A percentile compares a stretch with the other conserved stretches of the same genome.
Evolutionary conservation across 1,140 invertebrate species (phyloP).

Genomic region (Drosophila navojoa): DNA sequence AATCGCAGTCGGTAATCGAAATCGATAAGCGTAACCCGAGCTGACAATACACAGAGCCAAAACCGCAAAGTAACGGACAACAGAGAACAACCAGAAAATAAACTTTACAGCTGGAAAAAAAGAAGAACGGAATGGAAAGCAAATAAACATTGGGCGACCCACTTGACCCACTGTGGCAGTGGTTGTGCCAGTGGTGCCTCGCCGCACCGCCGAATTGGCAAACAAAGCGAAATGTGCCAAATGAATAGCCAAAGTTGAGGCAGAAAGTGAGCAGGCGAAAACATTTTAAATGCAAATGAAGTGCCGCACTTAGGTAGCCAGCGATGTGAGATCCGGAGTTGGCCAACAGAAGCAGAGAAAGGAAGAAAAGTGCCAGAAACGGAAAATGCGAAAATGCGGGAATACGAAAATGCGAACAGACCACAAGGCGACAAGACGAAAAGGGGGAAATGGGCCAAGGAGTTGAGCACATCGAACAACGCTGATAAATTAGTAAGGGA

Average conservation of each 20-base stretch:
- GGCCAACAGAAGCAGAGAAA: neutral
- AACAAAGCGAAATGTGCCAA: slow-evolving; percentile 79
- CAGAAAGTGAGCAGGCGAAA: slow-evolving; percentile 69
- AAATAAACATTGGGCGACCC: slow-evolving; percentile 42
- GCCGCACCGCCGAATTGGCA: slow-evolving; percentile 56
- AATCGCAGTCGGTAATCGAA: slow-evolving; percentile 15
- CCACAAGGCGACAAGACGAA: neutral
- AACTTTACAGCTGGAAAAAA: slow-evolving; percentile 22
- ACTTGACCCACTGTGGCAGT: slow-evolving; percentile 41
- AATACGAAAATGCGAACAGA: neutral
- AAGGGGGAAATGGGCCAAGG: slow-evolving; percentile 10
- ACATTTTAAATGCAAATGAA: slow-evolving; percentile 82
- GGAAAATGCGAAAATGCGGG: neutral
- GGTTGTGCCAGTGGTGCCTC: slow-evolving; percentile 8
- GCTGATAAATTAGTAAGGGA: slow-evolving; percentile 68
- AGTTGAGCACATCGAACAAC: slow-evolving; percentile 35
- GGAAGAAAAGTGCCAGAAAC: neutral
- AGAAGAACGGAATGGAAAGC: neutral
- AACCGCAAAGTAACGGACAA: slow-evolving; percentile 10
- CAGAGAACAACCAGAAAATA: slow-evolving; percentile 1
- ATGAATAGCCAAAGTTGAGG: slow-evolving; percentile 75
- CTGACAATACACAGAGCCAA: slow-evolving; percentile 1
- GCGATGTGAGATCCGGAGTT: slow-evolving; percentile 43
- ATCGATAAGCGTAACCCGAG: slow-evolving; percentile 10
- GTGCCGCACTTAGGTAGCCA: slow-evolving; percentile 70